Conservation (phyloP, 2,888 invertebrate genomes). For the Anorthoa munda region DNA sequence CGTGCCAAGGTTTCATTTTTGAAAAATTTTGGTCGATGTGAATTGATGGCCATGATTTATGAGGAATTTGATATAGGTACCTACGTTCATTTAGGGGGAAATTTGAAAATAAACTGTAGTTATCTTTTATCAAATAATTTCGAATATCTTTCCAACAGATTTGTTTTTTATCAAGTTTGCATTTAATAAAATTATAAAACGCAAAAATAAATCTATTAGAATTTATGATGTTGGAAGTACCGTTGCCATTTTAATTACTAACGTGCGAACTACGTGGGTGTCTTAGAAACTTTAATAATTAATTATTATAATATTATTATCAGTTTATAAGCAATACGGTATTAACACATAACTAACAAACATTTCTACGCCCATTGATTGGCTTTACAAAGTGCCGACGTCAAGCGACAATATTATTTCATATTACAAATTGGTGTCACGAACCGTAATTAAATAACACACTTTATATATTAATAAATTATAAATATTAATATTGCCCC, state of each 20-base stretch:
- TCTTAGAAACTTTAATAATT: slow-evolving; percentile 28
- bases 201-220: background rate
- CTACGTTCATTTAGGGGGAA: background rate
- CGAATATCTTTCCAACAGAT: background rate
- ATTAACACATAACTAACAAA: slow-evolving; percentile 47
- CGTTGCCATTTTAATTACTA: slow-evolving; percentile 26
- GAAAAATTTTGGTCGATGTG: too few species aligned
- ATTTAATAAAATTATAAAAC: background rate
- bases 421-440: slow-evolving; percentile 61
- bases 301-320: slow-evolving; percentile 45
- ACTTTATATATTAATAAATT: slow-evolving; percentile 62
- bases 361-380: slow-evolving; percentile 47
- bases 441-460: slow-evolving; percentile 62
- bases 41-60: too few species aligned
- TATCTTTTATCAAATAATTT: background rate
- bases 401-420: slow-evolving; percentile 30
- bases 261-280: slow-evolving; percentile 55
- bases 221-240: slow-evolving; percentile 8
- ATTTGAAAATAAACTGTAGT: background rate
- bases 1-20: too few species aligned
- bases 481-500: slow-evolving; percentile 39
- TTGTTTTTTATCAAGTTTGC: too few species aligned
- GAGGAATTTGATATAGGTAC: too few species aligned
- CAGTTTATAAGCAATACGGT: slow-evolving; percentile 42
- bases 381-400: slow-evolving; percentile 57